These are phyloP conservation scores for Pontoporia blainvillei DNA, from an alignment of 2,113 vertebrate genomes.

Conservation along the genomic window DNA sequence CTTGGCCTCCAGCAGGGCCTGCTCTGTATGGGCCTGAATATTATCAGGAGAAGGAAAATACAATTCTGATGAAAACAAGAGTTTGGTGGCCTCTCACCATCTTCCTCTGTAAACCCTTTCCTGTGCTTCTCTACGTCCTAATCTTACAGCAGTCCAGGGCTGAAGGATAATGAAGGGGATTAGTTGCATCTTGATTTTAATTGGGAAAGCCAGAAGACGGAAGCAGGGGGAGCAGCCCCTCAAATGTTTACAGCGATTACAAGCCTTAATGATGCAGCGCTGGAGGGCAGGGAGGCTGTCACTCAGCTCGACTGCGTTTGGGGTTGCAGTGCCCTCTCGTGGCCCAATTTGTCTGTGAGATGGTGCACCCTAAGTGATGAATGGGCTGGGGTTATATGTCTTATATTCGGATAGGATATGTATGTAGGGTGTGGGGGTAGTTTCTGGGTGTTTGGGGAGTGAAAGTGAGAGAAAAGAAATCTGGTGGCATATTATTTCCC, in stretches of 20 bases:
- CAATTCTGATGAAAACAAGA: not conserved
- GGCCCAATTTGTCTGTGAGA: not conserved
- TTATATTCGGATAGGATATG: accelerated
- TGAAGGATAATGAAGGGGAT: not conserved
- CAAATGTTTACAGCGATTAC: not conserved
- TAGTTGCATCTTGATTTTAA: conserved; percentile 31
- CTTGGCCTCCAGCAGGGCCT: not conserved
- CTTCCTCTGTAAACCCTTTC: not conserved
- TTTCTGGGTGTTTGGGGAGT: not conserved
- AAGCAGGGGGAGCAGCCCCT: not conserved
- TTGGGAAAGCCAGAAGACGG: not conserved
- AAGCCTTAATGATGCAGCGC: not conserved
- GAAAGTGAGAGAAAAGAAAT: not conserved
- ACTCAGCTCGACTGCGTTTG: not conserved
- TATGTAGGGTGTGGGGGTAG: accelerated
- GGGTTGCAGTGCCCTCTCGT: conserved; percentile 27
- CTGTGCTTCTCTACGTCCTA: not conserved
- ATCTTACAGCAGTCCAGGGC: not conserved
- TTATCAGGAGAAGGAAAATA: not conserved
- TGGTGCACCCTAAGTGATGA: no score
- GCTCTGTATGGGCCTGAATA: not conserved
- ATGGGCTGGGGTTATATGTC: accelerated
- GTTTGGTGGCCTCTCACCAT: not conserved
- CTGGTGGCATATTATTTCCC: not conserved
- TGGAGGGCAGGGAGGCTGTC: not conserved